A percentile compares a stretch with the other conserved stretches of the same genome.
Evolutionary conservation across 2,888 invertebrate species (phyloP).

Genomic region (Meteorus colon): DNA sequence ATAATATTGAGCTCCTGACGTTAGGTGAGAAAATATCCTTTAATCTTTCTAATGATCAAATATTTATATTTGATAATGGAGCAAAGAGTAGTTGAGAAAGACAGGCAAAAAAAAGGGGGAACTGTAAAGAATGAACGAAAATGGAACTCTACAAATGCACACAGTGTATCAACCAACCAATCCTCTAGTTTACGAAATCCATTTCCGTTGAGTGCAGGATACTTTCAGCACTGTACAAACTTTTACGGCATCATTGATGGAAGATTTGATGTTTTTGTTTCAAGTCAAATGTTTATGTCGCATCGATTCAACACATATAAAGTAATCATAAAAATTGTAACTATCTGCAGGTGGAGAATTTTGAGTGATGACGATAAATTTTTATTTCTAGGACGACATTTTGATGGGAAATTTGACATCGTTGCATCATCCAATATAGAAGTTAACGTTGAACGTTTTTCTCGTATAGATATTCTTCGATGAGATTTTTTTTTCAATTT

Average conservation of each 20-base stretch:
- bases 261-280: not conserved
- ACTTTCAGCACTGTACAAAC: not conserved
- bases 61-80: not conserved
- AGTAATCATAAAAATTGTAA: not conserved
- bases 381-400: not conserved
- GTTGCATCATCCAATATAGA: not conserved
- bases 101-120: not conserved
- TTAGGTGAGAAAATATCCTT: not conserved
- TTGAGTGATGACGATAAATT: not conserved
- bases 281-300: not conserved
- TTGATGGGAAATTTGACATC: not conserved
- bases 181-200: not conserved
- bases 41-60: not conserved
- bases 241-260: not conserved
- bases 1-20: not conserved
- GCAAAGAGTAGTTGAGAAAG: not conserved
- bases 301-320: not conserved
- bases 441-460: not conserved
- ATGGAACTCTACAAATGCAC: not conserved
- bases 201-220: conserved; percentile 6
- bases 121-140: not conserved
- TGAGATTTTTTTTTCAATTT: not conserved
- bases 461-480: not conserved
- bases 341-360: not conserved
- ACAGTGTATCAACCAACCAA: not conserved